Base-by-base conservation (phyloP, 2,797 vertebrate species). In the Enteromius trimaculatus region DNA sequence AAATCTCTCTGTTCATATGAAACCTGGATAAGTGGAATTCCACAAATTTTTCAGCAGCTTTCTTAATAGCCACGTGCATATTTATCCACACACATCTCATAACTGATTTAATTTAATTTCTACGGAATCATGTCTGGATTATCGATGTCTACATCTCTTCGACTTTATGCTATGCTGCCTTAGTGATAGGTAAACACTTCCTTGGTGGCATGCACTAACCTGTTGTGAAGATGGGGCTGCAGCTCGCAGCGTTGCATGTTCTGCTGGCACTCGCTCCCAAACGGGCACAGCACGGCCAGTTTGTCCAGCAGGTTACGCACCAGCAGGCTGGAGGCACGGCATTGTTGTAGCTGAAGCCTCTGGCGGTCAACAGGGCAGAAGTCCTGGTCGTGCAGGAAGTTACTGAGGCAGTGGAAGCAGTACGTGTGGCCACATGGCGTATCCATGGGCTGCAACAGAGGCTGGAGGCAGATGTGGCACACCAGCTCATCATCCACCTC, bases 391-490 rank as follows among this genome's bases (percentile, higher is more conserved):
- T 95, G 96, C 92, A 98, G 93, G 90, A 98, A 98, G 93, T 91
- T 97, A 82, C 96, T 96, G 0, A 98, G 93, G 90, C 97, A 98
- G 82, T 93, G 94, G 88, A 94, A 96, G 91, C 97, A 98, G 85
- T 97, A 98, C 0, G 97, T 98, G 90, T 98, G 97, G 0, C 97
- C 97, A 1, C 97, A 98, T 0, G 97, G 97, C 0, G 97, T 98
- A 92, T 98, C 97, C 96, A 97, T 96, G 0, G 97, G 97, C 81
- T 92, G 95, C 83, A 97, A 94, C 70, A 98, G 90, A 0, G 97
- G 96, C 92, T 98, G 97, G 82, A 98, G 95, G 87, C 97, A 98
- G 88, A 98, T 98, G 90, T 98, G 97, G 88, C 97, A 98, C 78
- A 96, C 92, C 85, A 98, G 92, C 84, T 98, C 97, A 14, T 98